Base-by-base conservation (phyloP, 1,140 invertebrate species). In the Lepidurus arcticus region DNA sequence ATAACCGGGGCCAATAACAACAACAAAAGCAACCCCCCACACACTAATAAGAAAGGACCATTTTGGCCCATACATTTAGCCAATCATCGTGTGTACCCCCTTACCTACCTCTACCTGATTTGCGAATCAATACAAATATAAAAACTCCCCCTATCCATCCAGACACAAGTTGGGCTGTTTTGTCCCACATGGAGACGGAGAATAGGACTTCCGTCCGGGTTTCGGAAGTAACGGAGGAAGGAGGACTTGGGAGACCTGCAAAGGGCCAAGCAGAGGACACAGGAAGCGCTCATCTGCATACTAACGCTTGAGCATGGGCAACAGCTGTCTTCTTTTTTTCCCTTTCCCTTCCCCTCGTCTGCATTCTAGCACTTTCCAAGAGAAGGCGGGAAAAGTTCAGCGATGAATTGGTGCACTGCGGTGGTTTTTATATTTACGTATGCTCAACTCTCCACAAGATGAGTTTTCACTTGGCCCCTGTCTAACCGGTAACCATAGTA, bases 201-300 rank as follows among this genome's bases (percentile, higher is more conserved):
- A 65, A 9, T 13, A 7, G 21, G 21, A 65, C 53, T 65, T 65
- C 53, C 53, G 53, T 65, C 21, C 53, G 13, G 53, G 34, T 34
- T 34, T 34, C 34, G 34, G 34, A 34, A 34, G 34, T 34, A 34
- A 34, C 34, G 34, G 34, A 34, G 34, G 34, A 34, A 34, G 34
- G 3, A 34, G 34, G 26, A 26, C 26, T 26, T 26, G 26, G 8
- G 53, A 65, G 53, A 65, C 53, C 53, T 65, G 13, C 4, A 34
- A 34, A 21, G 53, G n/a, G 6, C 53, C 53, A 21, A 65, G 9
- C 6, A 65, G 21, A 65, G 53, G 16, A 21, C 16, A 65, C 53
- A 65, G 53, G 53, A 65, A 65, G n/a, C 26, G 26, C 53, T 65
- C 53, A 65, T 65, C 53, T 65, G 53, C 53, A 65, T 65, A 65